A percentile compares a stretch with the other conserved stretches of the same genome.
These are phyloP conservation scores for Mesoligia furuncula DNA, from an alignment of 2,888 invertebrate species.

Conservation along the genomic window DNA sequence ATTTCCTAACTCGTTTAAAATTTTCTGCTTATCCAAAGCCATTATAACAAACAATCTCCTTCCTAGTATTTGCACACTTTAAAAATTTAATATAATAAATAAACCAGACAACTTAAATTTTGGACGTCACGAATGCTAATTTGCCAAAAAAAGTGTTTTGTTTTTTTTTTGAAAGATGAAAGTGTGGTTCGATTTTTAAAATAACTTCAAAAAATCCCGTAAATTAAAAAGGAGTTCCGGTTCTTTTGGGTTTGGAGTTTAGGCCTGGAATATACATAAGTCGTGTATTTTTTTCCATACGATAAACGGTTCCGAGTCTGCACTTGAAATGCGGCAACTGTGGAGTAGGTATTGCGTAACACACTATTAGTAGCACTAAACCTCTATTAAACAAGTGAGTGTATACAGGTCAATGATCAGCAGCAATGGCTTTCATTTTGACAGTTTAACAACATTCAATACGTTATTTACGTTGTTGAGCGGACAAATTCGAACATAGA, in stretches of 20 bases:
- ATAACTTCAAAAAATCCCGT: background rate
- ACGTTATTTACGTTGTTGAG: no score
- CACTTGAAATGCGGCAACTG: background rate
- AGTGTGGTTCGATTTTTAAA: conserved; percentile 50
- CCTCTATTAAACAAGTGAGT: no score
- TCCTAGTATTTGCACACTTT: conserved; percentile 50
- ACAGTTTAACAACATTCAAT: no score
- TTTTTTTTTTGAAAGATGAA: conserved; percentile 51
- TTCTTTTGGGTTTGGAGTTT: background rate
- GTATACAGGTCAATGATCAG: no score
- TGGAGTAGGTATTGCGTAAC: no score
- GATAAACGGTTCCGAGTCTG: background rate
- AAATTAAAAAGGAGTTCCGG: conserved; percentile 11
- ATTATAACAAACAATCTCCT: conserved; percentile 65
- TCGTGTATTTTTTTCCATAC: no score
- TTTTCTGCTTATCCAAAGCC: conserved; percentile 85
- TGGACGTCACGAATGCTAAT: conserved; percentile 51
- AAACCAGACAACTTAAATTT: conserved; percentile 65
- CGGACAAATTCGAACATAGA: no score
- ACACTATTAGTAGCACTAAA: no score
- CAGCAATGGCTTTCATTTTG: no score
- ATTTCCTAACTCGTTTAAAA: conserved; percentile 85
- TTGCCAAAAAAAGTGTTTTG: conserved; percentile 60
- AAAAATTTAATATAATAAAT: conserved; percentile 50
- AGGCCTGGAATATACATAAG: no score